Evolutionary conservation across 2,888 invertebrate species (phyloP).

Genomic region (Lycophotia porphyrea): DNA sequence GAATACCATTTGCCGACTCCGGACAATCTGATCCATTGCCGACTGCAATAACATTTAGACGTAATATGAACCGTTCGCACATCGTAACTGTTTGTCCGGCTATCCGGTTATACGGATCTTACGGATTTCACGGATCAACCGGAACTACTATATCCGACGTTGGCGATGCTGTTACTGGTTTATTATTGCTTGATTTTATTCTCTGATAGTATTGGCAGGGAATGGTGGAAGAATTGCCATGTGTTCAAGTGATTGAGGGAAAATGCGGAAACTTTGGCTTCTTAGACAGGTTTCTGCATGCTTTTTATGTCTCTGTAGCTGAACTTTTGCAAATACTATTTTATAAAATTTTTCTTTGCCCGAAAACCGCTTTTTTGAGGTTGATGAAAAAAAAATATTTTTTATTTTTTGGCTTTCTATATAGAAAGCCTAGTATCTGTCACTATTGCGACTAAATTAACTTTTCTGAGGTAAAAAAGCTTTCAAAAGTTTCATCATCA

Average conservation of each 20-base stretch:
- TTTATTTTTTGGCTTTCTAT: too few relatives aligned
- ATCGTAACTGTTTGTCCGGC: conserved; percentile 50
- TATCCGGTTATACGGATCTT: conserved; percentile 27
- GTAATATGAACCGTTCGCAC: conserved; percentile 54
- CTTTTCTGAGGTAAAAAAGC: too few relatives aligned
- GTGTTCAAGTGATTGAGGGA: not conserved
- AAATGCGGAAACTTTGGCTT: not conserved
- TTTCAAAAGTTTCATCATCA: too few relatives aligned
- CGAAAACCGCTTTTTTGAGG: too few relatives aligned
- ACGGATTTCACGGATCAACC: conserved; percentile 27
- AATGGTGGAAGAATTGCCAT: not conserved
- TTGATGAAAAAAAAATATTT: too few relatives aligned
- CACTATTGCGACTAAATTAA: too few relatives aligned
- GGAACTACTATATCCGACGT: conserved; percentile 46
- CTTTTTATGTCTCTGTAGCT: not conserved
- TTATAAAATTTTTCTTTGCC: not conserved
- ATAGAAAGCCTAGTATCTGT: too few relatives aligned
- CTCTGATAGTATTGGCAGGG: not conserved
- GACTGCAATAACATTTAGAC: conserved; percentile 60
- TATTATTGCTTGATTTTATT: conserved; percentile 46
- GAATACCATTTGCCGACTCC: conserved; percentile 29
- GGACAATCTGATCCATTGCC: conserved; percentile 30
- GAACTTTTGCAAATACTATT: not conserved
- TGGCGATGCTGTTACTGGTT: conserved; percentile 31
- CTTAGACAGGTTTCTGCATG: not conserved